Percentiles rank a stretch among this genome's conserved stretches.
These are phyloP conservation scores for Neoscelio sp. DNA, from an alignment of 2,888 invertebrate species.

Conservation along the genomic window DNA sequence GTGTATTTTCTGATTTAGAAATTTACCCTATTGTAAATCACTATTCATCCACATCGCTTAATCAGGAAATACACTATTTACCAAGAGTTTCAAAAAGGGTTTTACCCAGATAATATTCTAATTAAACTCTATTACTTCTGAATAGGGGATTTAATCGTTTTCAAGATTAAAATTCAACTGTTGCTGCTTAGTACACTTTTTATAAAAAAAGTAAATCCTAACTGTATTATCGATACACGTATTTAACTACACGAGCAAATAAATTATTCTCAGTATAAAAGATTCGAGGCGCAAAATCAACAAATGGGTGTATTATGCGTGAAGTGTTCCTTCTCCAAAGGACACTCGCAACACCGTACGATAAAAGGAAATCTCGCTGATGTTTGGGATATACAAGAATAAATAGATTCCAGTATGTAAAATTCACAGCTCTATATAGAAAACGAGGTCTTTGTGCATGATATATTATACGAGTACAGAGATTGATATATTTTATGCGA, in stretches of 20 bases:
- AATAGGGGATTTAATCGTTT: too few relatives aligned
- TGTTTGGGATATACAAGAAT: slow-evolving; percentile 47
- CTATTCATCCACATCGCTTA: too few relatives aligned
- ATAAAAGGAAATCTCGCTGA: slow-evolving; percentile 52
- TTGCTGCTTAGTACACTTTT: too few relatives aligned
- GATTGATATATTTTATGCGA: slow-evolving; percentile 24
- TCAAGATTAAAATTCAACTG: too few relatives aligned
- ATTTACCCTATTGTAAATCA: too few relatives aligned
- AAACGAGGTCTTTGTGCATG: slow-evolving; percentile 54
- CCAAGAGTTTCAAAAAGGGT: too few relatives aligned
- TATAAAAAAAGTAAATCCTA: background rate
- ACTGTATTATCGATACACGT: slow-evolving; percentile 6
- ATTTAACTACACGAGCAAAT: slow-evolving; percentile 9
- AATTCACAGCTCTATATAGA: slow-evolving; percentile 40
- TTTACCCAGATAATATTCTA: too few relatives aligned
- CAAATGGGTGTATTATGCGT: slow-evolving; percentile 55
- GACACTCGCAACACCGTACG: slow-evolving; percentile 35
- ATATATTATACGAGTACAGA: slow-evolving; percentile 39
- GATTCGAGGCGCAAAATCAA: slow-evolving; percentile 34
- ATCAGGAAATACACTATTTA: too few relatives aligned
- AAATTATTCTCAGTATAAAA: slow-evolving; percentile 43
- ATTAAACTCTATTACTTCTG: too few relatives aligned
- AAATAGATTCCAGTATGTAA: slow-evolving; percentile 56
- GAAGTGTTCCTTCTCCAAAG: slow-evolving; percentile 42
- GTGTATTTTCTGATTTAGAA: too few relatives aligned